A percentile compares a stretch with the other conserved stretches of the same genome.
These are phyloP conservation scores for Platycercus adscitus DNA, from an alignment of 2,113 vertebrate genomes.

Conservation along the genomic window DNA sequence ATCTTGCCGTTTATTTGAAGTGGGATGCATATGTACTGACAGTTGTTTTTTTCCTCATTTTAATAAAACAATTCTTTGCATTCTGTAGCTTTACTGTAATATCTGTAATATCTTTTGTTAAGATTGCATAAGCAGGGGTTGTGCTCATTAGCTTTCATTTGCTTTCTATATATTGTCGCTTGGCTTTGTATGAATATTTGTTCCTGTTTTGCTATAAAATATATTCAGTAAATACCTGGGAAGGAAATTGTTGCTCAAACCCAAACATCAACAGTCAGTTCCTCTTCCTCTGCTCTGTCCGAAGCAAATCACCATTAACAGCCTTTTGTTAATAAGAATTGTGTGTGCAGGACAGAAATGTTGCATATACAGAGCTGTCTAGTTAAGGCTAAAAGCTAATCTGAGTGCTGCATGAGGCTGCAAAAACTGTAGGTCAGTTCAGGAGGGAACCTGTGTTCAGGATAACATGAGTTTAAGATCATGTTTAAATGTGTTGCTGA, in stretches of 20 bases:
- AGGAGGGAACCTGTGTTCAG: neutral
- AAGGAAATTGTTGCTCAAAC: neutral
- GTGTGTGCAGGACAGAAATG: neutral
- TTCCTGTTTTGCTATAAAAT: neutral
- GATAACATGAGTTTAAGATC: neutral
- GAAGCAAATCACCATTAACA: neutral
- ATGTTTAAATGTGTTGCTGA: neutral
- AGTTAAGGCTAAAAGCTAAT: neutral
- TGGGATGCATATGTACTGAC: neutral
- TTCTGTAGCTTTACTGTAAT: neutral
- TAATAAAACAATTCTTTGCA: neutral
- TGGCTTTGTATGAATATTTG: neutral
- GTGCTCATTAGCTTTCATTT: neutral
- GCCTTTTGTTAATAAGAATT: neutral
- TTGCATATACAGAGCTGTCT: neutral
- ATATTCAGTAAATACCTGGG: neutral
- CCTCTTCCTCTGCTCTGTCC: neutral
- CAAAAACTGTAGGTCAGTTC: neutral
- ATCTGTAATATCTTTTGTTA: neutral
- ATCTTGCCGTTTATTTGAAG: neutral
- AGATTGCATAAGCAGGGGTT: neutral
- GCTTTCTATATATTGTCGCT: neutral
- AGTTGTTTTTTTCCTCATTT: neutral
- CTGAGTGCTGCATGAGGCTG: neutral
- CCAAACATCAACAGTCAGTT: neutral